These are phyloP conservation scores for Noctilio leporinus DNA, from an alignment of 2,113 vertebrate species.

Conservation along the genomic window DNA sequence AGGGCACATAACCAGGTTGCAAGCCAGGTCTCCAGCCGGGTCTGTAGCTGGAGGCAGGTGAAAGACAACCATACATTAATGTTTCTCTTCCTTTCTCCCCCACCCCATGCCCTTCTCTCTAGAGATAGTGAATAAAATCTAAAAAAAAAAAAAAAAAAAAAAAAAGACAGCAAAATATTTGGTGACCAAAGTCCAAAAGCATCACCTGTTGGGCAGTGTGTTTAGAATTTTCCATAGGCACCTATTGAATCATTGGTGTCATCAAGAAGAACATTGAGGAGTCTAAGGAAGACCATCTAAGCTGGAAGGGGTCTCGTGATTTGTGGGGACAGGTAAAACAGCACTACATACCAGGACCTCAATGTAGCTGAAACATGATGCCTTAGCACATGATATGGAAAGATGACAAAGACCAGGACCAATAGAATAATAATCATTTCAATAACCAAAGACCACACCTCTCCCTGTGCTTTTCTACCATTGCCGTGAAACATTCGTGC, in stretches of 20 bases:
- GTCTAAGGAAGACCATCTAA: not conserved
- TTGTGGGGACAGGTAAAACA: not conserved
- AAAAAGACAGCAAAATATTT: not conserved
- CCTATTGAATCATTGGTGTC: not conserved
- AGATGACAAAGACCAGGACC: not conserved
- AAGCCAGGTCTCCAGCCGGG: too few relatives aligned
- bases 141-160: too few relatives aligned
- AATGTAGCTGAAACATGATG: not conserved
- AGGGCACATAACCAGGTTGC: too few relatives aligned
- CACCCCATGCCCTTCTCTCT: too few relatives aligned
- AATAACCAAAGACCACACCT: not conserved
- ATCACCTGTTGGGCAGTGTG: rapidly evolving
- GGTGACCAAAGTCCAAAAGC: too few relatives aligned
- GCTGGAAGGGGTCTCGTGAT: not conserved
- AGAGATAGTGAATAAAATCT: too few relatives aligned
- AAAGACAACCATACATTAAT: too few relatives aligned
- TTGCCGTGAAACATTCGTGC: not conserved
- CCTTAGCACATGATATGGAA: not conserved
- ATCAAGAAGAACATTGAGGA: not conserved
- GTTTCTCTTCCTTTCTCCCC: too few relatives aligned
- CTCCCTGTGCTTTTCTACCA: not conserved
- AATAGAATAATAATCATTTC: too few relatives aligned
- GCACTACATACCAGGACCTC: not conserved
- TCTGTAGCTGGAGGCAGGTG: too few relatives aligned
- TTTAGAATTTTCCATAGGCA: not conserved